Evolutionary conservation across 2,113 vertebrate genomes (phyloP).

Genomic region (Cyanocitta stelleri): DNA sequence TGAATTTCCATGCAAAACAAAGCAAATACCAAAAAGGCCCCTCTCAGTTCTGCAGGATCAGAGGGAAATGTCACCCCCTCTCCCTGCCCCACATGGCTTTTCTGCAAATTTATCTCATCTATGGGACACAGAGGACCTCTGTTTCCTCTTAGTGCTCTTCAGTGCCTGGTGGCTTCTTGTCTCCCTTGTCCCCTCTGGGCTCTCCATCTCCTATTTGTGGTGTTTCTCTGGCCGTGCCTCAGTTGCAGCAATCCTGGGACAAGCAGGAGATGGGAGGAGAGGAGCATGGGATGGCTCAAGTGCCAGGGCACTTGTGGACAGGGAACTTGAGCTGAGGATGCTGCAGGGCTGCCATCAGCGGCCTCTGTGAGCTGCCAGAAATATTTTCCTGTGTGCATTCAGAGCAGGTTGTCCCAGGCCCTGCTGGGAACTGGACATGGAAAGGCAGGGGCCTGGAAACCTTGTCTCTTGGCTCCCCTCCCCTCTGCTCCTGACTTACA

Average conservation of each 20-base stretch:
- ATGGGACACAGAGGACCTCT: neutral
- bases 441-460: neutral
- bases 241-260: neutral
- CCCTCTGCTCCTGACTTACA: neutral
- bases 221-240: neutral
- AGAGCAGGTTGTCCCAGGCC: neutral
- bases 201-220: neutral
- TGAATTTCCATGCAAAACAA: neutral
- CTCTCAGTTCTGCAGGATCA: neutral
- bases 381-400: neutral
- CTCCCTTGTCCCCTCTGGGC: neutral
- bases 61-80: neutral
- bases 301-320: neutral
- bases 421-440: neutral
- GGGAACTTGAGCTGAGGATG: neutral
- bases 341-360: rapidly evolving
- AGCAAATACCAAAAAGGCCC: neutral
- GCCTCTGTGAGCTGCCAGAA: rapidly evolving
- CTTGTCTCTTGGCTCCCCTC: neutral
- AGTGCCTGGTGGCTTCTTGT: neutral
- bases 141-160: neutral
- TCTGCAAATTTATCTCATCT: neutral
- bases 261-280: neutral
- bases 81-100: rapidly evolving
- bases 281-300: neutral